Evolutionary conservation across 2,113 vertebrate genomes (phyloP).

Genomic region (Cynocephalus volans): DNA sequence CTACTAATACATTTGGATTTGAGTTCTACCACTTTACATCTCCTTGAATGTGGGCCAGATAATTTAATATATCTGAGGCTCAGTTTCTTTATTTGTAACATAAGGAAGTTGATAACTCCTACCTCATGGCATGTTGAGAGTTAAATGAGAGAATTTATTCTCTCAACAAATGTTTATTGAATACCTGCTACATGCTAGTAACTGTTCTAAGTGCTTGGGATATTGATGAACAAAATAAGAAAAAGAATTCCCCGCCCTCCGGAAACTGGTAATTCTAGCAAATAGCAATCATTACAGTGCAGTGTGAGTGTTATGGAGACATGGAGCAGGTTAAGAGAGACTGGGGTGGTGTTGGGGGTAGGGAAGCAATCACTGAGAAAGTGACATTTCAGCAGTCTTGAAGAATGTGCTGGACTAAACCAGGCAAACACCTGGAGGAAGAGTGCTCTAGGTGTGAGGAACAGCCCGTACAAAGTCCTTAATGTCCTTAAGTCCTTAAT

Average conservation of each 20-base stretch:
- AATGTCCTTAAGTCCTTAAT: not conserved
- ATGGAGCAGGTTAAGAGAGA: not conserved
- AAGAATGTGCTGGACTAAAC: not conserved
- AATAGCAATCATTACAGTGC: not conserved
- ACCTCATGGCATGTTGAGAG: not conserved
- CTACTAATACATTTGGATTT: not conserved
- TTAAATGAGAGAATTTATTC: constrained; percentile 12
- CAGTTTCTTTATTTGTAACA: constrained; percentile 4
- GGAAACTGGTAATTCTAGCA: not conserved
- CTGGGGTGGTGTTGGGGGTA: not conserved
- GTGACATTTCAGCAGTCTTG: not conserved
- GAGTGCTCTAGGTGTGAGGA: not conserved
- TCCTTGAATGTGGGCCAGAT: not conserved
- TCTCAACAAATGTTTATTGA: not conserved
- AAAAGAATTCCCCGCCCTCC: not conserved
- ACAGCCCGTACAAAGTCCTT: not conserved
- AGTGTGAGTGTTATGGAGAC: not conserved
- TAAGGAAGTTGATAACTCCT: not conserved
- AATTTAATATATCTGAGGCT: not conserved
- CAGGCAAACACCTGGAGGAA: not conserved
- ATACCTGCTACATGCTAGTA: not conserved
- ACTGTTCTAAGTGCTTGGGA: not conserved
- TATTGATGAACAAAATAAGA: not conserved
- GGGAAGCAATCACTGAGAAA: not conserved
- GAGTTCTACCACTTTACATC: not conserved